A percentile compares a stretch with the other conserved stretches of the same genome.
Evolutionary conservation across 2,113 vertebrate genomes (phyloP).

Genomic region (Scartelaos histophorus): DNA sequence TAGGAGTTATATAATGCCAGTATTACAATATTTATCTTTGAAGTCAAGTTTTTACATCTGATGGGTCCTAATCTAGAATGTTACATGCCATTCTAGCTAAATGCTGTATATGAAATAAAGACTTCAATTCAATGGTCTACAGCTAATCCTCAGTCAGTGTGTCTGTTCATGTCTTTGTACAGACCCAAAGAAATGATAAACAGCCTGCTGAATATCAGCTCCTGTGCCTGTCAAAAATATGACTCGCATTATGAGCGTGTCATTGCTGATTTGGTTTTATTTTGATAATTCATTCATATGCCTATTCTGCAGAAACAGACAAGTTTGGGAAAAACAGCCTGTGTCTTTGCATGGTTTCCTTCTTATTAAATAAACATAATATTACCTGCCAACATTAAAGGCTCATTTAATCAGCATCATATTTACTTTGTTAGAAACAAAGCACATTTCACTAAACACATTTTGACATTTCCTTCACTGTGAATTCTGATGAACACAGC

Average conservation of each 20-base stretch:
- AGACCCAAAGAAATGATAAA: conserved; percentile 10
- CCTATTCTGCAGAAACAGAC: conserved; percentile 7
- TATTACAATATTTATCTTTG: not conserved
- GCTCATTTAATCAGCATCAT: conserved; percentile 10
- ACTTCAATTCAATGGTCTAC: too few species aligned
- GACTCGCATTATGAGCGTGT: conserved; percentile 15
- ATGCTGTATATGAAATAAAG: too few species aligned
- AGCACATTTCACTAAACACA: conserved; percentile 15
- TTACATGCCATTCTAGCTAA: too few species aligned
- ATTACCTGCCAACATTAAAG: conserved; percentile 18
- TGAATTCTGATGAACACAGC: conserved; percentile 17
- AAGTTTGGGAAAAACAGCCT: not conserved
- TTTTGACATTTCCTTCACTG: conserved; percentile 4
- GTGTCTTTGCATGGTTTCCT: conserved; percentile 7
- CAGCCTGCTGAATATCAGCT: conserved; percentile 13
- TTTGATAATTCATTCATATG: conserved; percentile 17
- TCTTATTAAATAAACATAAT: conserved; percentile 32
- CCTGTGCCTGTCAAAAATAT: not conserved
- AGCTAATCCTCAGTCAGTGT: not conserved
- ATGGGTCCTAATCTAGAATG: too few species aligned
- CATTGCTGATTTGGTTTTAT: conserved; percentile 14
- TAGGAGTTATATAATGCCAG: not conserved
- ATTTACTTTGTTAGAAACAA: conserved; percentile 15
- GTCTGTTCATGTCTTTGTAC: not conserved
- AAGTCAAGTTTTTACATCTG: not conserved